phyloP scores from a whole-genome alignment of 2,888 invertebrate species.

The Petrolisthes cinctipes region DNA sequence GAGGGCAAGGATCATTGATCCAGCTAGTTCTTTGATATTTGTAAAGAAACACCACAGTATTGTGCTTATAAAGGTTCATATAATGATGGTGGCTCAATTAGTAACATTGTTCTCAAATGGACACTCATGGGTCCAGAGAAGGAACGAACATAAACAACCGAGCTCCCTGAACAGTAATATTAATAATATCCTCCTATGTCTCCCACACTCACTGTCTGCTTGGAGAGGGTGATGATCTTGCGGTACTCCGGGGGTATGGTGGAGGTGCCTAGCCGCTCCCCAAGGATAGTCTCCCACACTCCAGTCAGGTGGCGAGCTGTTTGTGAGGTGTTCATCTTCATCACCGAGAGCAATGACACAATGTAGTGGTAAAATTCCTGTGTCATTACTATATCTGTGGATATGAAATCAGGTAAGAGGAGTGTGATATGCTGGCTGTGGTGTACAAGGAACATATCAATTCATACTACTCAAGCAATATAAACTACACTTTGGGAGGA shows the following conservation, averaged over 20 bases:
- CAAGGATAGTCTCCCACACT: constrained; percentile 58
- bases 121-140: neutral
- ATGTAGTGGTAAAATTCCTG: constrained; percentile 63
- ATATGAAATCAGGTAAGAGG: no score
- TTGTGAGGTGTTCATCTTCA: constrained; percentile 61
- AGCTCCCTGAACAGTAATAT: neutral
- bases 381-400: constrained; percentile 60
- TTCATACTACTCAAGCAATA: no score
- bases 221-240: constrained; percentile 54
- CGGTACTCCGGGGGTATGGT: constrained; percentile 53
- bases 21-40: neutral
- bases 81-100: no score
- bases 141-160: neutral
- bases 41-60: neutral
- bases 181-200: neutral
- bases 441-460: no score
- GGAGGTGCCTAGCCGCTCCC: constrained; percentile 46
- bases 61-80: no score
- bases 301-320: constrained; percentile 55
- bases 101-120: neutral
- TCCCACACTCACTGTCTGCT: constrained; percentile 47
- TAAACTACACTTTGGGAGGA: no score
- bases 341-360: constrained; percentile 57
- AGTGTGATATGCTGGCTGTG: no score
- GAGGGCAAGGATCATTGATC: no score